Conservation (phyloP, 2,113 vertebrate species). For the Charadrius vociferus region DNA sequence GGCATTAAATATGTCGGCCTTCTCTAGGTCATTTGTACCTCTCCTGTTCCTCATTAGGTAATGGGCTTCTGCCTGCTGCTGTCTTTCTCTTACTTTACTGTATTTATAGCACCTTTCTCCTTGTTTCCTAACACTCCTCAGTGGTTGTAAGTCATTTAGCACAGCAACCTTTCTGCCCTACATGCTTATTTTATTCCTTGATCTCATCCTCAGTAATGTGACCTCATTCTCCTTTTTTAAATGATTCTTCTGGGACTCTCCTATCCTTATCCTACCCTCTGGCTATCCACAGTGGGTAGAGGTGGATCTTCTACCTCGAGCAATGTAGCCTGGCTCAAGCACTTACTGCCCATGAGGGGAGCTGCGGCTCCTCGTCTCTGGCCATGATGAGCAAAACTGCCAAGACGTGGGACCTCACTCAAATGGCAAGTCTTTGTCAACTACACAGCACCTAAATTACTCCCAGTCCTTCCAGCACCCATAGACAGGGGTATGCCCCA, state of each 20-base stretch:
- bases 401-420: neutral
- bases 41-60: conserved; percentile 63
- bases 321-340: neutral
- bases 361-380: neutral
- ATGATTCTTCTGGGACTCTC: conserved; percentile 28
- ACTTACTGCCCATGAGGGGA: neutral
- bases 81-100: conserved; percentile 49
- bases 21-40: conserved; percentile 33
- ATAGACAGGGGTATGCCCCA: neutral
- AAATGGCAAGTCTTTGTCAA: neutral
- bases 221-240: conserved; percentile 60
- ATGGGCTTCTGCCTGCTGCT: conserved; percentile 45
- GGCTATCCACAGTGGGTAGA: neutral
- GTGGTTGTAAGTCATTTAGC: conserved; percentile 64
- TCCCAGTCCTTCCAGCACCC: neutral
- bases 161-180: conserved; percentile 57
- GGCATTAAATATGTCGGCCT: neutral
- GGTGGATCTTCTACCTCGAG: neutral
- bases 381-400: neutral
- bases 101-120: conserved; percentile 70
- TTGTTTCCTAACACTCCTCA: conserved; percentile 53
- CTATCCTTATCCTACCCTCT: neutral
- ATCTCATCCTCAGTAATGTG: conserved; percentile 66
- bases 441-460: neutral
- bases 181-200: conserved; percentile 68